Evolutionary conservation across 2,888 invertebrate species (phyloP).

Genomic region (Cephus sareptanus): DNA sequence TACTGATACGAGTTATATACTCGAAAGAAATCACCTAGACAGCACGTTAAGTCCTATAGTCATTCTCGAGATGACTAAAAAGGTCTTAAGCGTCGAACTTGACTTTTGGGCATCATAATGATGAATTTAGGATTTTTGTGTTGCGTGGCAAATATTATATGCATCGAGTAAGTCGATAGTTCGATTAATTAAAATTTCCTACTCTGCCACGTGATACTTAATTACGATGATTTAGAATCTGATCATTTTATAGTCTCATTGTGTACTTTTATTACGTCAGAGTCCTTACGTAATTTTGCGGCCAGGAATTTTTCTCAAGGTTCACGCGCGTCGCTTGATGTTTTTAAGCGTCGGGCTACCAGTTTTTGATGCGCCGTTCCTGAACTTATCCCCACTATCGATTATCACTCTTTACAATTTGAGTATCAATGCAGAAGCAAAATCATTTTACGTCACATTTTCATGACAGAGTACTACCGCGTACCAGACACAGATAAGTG

Average conservation of each 20-base stretch:
- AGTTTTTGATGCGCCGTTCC: background rate
- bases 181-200: background rate
- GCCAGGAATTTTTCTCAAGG: background rate
- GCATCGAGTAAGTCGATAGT: background rate
- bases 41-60: too few species aligned
- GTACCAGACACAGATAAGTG: background rate
- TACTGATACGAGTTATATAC: background rate
- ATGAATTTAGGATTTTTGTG: too few species aligned
- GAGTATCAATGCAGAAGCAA: background rate
- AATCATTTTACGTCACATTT: background rate
- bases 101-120: too few species aligned
- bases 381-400: background rate
- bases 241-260: background rate
- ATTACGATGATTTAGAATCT: background rate
- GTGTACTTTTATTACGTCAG: background rate
- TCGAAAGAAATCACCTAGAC: background rate
- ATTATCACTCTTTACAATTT: background rate
- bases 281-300: background rate
- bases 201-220: background rate
- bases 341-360: background rate
- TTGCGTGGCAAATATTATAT: too few species aligned
- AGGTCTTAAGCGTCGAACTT: too few species aligned
- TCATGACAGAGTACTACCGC: background rate
- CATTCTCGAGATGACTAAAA: too few species aligned
- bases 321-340: background rate